These are phyloP conservation scores for Ficedula albicollis DNA, from an alignment of 2,797 vertebrate genomes.

Conservation along the genomic window DNA sequence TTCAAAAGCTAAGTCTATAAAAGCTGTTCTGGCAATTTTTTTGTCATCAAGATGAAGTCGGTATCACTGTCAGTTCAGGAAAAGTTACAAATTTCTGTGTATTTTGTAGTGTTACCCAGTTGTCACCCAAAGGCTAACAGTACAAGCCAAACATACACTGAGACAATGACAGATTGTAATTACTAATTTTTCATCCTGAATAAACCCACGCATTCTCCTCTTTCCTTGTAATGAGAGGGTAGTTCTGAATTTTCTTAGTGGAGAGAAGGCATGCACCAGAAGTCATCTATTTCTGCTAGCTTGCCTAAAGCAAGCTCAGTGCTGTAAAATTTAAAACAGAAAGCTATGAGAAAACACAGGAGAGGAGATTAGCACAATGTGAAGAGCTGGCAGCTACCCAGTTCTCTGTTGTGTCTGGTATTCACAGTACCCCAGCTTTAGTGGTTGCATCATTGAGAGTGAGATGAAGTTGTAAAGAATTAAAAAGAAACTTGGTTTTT, in stretches of 20 bases:
- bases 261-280: background rate
- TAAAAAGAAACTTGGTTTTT: background rate
- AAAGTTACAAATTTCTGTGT: background rate
- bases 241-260: background rate
- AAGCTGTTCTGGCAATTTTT: background rate
- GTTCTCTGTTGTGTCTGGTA: background rate
- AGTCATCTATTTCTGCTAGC: background rate
- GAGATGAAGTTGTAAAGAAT: background rate
- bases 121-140: background rate
- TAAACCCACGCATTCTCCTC: background rate
- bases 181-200: background rate
- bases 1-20: background rate
- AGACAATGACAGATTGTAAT: background rate
- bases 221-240: background rate
- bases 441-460: background rate
- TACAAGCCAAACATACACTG: background rate
- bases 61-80: background rate
- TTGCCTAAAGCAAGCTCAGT: background rate
- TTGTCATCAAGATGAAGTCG: background rate
- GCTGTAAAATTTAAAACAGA: background rate
- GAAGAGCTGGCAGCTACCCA: background rate
- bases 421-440: background rate
- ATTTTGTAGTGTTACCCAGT: background rate
- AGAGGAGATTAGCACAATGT: background rate
- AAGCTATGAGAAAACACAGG: background rate